phyloP scores from a whole-genome alignment of 2,797 vertebrate genomes.

The Cyprinodon diabolis region DNA sequence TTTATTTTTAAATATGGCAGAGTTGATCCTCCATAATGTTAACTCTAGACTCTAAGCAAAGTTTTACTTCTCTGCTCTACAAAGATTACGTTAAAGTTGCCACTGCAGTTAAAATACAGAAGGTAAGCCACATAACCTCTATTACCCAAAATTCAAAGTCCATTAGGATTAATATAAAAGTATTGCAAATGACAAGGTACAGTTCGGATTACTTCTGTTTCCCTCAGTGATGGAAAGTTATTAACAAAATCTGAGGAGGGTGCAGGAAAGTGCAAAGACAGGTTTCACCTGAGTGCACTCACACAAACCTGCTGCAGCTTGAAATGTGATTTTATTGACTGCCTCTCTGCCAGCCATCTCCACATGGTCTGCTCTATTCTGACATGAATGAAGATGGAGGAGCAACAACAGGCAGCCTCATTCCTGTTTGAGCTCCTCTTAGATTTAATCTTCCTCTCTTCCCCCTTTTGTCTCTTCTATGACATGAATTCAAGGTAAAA shows the following conservation, averaged over 20 bases:
- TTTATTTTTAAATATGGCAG: too few relatives aligned
- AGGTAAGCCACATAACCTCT: neutral
- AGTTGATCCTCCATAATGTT: too few relatives aligned
- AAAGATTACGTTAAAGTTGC: neutral
- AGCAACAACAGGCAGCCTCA: constrained; percentile 33
- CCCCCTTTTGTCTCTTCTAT: constrained; percentile 25
- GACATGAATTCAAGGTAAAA: constrained; percentile 1
- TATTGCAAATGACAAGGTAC: too few relatives aligned
- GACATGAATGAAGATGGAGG: constrained; percentile 51
- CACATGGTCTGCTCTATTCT: constrained; percentile 47
- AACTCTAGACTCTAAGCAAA: too few relatives aligned
- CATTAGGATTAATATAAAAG: neutral
- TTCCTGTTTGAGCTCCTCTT: constrained; percentile 14
- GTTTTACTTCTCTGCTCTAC: too few relatives aligned
- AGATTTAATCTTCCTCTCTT: constrained; percentile 2
- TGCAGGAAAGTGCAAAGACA: constrained; percentile 18
- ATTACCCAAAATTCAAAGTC: neutral
- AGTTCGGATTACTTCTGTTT: too few relatives aligned
- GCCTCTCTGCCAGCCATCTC: constrained; percentile 54
- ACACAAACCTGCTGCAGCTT: constrained; percentile 28
- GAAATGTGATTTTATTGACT: constrained; percentile 71
- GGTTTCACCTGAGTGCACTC: constrained; percentile 1
- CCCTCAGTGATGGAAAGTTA: neutral
- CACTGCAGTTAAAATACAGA: neutral
- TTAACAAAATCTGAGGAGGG: constrained; percentile 23